Evolutionary conservation across 2,888 invertebrate genomes (phyloP).

Genomic region (Protophormia terraenovae): DNA sequence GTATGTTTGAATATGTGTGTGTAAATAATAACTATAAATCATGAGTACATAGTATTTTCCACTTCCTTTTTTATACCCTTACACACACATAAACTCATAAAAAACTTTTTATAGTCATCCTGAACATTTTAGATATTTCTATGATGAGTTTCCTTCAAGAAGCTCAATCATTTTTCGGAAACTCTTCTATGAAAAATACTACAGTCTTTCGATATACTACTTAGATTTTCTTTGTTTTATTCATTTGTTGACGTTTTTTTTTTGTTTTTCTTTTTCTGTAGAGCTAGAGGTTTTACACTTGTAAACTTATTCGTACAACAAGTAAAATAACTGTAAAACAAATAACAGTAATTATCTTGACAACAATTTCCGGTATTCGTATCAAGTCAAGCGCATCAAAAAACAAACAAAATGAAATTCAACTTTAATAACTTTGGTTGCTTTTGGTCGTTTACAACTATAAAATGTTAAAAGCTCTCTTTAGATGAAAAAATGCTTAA

Average conservation of each 20-base stretch:
- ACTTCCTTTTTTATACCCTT: neutral
- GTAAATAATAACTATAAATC: neutral
- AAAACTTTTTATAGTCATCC: neutral
- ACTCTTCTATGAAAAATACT: neutral
- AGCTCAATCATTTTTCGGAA: slow-evolving; percentile 1
- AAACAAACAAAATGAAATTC: slow-evolving; percentile 65
- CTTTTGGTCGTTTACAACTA: slow-evolving; percentile 29
- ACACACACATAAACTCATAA: neutral
- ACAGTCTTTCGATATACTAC: no score
- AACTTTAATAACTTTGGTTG: slow-evolving; percentile 66
- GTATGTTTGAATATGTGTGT: neutral
- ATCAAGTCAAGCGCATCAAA: slow-evolving; percentile 76
- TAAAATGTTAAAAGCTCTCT: slow-evolving; percentile 33
- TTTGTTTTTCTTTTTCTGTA: neutral
- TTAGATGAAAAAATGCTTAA: neutral
- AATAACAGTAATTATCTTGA: slow-evolving; percentile 81
- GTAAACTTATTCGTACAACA: slow-evolving; percentile 19
- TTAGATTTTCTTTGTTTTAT: slow-evolving; percentile 20
- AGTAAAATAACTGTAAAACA: slow-evolving; percentile 72
- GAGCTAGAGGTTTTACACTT: neutral
- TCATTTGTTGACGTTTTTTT: neutral
- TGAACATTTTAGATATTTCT: neutral
- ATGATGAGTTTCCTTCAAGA: neutral
- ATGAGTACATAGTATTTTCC: neutral
- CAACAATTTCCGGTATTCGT: slow-evolving; percentile 81